phyloP scores from a whole-genome alignment of 1,140 invertebrate species.

The Eubasilissa regina region DNA sequence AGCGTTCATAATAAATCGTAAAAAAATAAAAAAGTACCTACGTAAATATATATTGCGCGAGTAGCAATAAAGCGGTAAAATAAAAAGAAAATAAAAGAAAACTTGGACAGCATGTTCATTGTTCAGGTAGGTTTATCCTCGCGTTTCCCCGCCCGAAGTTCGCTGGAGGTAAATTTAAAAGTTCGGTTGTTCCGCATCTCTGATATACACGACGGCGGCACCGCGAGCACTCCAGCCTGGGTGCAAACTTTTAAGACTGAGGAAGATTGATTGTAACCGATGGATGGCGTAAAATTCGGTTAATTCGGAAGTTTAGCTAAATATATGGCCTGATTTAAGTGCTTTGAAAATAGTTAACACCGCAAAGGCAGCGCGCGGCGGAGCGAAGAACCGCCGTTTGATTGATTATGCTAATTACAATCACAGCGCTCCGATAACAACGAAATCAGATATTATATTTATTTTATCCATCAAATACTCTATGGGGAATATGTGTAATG shows the following conservation, averaged over 20 bases:
- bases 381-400: no score
- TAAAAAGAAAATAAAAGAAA: background rate
- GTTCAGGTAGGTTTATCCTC: no score
- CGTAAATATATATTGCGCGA: no score
- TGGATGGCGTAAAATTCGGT: conserved; percentile 32
- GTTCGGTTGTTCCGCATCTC: background rate
- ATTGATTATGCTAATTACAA: no score
- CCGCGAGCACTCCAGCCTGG: no score
- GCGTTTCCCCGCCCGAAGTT: background rate
- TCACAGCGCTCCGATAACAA: no score
- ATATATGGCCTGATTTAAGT: conserved; percentile 33
- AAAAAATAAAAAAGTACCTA: no score
- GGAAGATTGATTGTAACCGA: conserved; percentile 32
- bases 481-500: no score
- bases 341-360: conserved; percentile 21
- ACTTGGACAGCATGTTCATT: background rate
- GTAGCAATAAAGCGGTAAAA: no score
- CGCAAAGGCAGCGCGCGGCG: background rate
- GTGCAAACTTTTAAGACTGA: conserved; percentile 20
- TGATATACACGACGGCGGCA: background rate
- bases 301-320: conserved; percentile 25
- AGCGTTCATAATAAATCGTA: no score
- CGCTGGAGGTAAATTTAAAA: conserved; percentile 19
- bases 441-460: no score
- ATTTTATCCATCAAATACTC: no score